Evolutionary conservation across 2,797 vertebrate species (phyloP).

Genomic region (Sternarchorhynchus goeldii): DNA sequence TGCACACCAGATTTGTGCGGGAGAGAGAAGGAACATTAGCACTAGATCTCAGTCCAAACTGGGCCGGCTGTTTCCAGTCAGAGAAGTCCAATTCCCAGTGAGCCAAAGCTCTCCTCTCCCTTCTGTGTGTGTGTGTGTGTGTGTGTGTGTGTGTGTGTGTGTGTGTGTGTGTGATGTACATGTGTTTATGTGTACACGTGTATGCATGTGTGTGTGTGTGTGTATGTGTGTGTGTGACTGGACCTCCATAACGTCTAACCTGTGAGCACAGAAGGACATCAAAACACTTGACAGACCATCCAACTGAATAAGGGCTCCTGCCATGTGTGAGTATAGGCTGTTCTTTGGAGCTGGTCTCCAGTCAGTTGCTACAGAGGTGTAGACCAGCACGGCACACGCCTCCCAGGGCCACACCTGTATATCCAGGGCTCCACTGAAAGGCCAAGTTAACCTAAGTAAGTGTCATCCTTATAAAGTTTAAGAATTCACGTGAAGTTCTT

Average conservation of each 20-base stretch:
- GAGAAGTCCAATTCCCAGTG: conserved; percentile 46
- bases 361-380: conserved; percentile 31
- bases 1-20: conserved; percentile 58
- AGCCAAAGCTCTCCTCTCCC: conserved; percentile 44
- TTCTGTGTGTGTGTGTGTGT: conserved; percentile 46
- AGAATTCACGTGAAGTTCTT: too few relatives aligned
- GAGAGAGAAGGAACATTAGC: conserved; percentile 57
- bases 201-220: conserved; percentile 27
- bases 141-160: conserved; percentile 48
- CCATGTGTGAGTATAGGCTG: conserved; percentile 71
- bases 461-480: too few relatives aligned
- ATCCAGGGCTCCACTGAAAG: not conserved
- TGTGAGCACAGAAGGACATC: conserved; percentile 80
- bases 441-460: not conserved
- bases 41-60: conserved; percentile 53
- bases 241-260: conserved; percentile 78
- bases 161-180: conserved; percentile 51
- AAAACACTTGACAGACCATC: conserved; percentile 80
- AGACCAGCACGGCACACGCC: not conserved
- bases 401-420: not conserved
- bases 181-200: too few relatives aligned
- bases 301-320: conserved; percentile 64
- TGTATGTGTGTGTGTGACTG: conserved; percentile 59
- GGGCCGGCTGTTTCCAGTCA: conserved; percentile 53
- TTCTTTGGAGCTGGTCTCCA: conserved; percentile 58